Evolutionary conservation across 2,888 invertebrate species (phyloP), one percentile per base, ranked within the genome.

Genomic region (Drosophila macrospina): DNA sequence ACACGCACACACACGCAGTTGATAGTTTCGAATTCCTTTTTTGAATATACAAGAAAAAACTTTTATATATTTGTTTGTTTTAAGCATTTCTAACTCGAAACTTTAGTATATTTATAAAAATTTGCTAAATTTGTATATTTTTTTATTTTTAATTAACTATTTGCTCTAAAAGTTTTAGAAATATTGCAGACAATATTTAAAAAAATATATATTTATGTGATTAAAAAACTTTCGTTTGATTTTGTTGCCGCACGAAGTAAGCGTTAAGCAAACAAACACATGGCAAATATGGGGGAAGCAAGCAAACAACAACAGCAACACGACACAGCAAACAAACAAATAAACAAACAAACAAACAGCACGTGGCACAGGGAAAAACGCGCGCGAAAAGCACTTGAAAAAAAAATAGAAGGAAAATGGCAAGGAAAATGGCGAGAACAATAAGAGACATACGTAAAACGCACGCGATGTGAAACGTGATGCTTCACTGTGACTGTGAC

Each of bases 351-450:
- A 76, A 61, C 54, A 61, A 37, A 55, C 32, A 62, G 71, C 77
- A 77, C 71, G 74, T 77, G 78, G 62, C 72, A 57, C 50, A 34
- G 54, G 50, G 37, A 71, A 72, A 76, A 69, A 75, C 76, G 74
- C 74, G 76, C 63, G 68, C 61, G 44, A 60, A 73, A 69, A 51
- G 26, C 72, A 73, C 74, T 74, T 59, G 59, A 74, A 71, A 71
- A 66, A 61, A 61, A 56, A 74, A n/a, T n/a, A n/a, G n/a, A n/a
- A n/a, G n/a, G n/a, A n/a, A 42, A 11, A 1, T 26, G 24, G 26
- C 51, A 50, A 36, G 36, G 20, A 42, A 50, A 42, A 59, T 10
- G 41, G 48, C 47, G 41, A 55, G 20, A 48, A 54, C 26, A 65
- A 56, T 42, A 60, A 66, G 42, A 67, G 54, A 75, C 61, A 39